These are phyloP conservation scores for Hydrozoanthus gracilis DNA, from an alignment of 92 coral and sea anemone species.

Conservation along the genomic window DNA sequence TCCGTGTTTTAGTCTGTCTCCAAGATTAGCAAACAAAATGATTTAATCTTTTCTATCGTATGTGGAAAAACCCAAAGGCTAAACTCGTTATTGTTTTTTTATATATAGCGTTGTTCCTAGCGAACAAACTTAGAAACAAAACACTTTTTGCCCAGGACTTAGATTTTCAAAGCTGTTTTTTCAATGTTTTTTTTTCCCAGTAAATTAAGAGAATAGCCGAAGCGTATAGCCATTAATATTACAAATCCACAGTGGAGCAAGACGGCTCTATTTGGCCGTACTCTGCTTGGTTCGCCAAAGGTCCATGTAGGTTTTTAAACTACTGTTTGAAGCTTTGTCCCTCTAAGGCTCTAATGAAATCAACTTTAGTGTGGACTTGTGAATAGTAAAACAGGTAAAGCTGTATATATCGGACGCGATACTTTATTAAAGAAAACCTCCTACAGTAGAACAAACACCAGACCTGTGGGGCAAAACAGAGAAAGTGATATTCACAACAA, in stretches of 20 bases:
- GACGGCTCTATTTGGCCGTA: too few species aligned
- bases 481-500: constrained; percentile 13
- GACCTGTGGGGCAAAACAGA: background rate
- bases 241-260: background rate
- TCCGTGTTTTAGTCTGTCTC: constrained; percentile 17
- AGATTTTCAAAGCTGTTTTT: background rate
- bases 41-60: background rate
- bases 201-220: background rate
- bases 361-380: constrained; percentile 3
- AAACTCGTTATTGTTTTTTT: constrained; percentile 20
- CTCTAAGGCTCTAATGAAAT: constrained; percentile 14
- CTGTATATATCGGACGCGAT: background rate
- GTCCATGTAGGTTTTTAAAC: background rate
- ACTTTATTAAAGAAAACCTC: constrained; percentile 32
- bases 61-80: background rate
- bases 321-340: constrained; percentile 6
- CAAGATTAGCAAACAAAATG: constrained; percentile 25
- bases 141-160: background rate
- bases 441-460: constrained; percentile 12
- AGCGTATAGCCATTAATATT: too few species aligned
- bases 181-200: background rate
- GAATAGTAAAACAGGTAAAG: background rate
- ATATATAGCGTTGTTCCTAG: background rate
- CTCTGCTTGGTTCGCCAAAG: too few species aligned
- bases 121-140: background rate